Evolutionary conservation across 2,888 invertebrate genomes (phyloP), one percentile per base, ranked within the genome.

Genomic region (Psylliodes chrysocephalus): DNA sequence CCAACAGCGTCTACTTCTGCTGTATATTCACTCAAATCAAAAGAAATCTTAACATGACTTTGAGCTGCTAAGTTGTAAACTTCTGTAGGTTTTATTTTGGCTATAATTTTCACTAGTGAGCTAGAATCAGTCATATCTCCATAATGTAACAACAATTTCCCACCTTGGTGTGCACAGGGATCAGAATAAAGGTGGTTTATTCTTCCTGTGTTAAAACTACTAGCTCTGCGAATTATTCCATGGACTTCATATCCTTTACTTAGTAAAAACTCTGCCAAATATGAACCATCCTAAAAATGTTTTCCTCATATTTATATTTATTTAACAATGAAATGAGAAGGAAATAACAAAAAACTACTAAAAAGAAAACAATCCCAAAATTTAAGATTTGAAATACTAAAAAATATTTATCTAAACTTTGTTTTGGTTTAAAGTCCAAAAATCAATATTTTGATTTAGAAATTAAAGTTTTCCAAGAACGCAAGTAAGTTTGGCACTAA

Each of bases 101-200:
- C 82, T 57, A 96, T 93, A 28, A 96, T 89, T 84, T 94, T 95
- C 18, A 94, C 92, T 64, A 96, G 84, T 81, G 96, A 96, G 68
- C 96, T 95, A 51, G 96, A 96, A 82, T 99, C 99, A 0, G 98
- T 98, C 89, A 99, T 91, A 79, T 99, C 99, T 10, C 99, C 99
- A 82, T 99, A 99, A 82, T 99, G 99, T 5, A 99, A 85, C 75
- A 94, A 93, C 92, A 97, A 95, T 73, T 87, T 87, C 0, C 93
- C 95, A 19, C 75, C 91, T n/a, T 89, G 90, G 82, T 98, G 98
- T 18, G 92, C 90, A 35, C 91, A 88, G 0, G 94, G 94, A 82
- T 98, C 92, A 0, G 90, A 92, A 81, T 99, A 98, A 54, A 99
- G 84, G 83, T 99, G 99, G 78, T 96, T 93, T 68, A 99, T 98